These are phyloP conservation scores for Euwallacea similis DNA, from an alignment of 1,140 invertebrate genomes.

Conservation along the genomic window DNA sequence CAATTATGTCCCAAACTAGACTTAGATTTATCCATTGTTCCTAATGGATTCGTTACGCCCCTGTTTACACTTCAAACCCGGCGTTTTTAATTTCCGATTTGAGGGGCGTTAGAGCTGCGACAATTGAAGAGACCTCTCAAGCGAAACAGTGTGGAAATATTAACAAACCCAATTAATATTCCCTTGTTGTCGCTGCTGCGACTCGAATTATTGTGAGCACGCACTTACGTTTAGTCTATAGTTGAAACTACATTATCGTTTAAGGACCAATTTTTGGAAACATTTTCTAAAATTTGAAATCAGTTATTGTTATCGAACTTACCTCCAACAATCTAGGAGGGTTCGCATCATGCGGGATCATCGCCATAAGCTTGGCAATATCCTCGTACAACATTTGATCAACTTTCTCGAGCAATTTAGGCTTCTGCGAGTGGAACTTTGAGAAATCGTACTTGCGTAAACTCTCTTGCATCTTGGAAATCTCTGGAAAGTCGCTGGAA, in stretches of 20 bases:
- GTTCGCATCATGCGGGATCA: slow-evolving; percentile 65
- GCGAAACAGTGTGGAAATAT: slow-evolving; percentile 28
- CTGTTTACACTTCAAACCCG: slow-evolving; percentile 5
- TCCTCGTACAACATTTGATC: slow-evolving; percentile 77
- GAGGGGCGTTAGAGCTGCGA: not conserved
- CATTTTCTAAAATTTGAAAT: not conserved
- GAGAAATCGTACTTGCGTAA: slow-evolving; percentile 77
- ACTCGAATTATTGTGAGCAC: too few relatives aligned
- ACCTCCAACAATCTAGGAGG: slow-evolving; percentile 27
- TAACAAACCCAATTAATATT: slow-evolving; percentile 32
- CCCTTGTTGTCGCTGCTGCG: slow-evolving; percentile 12
- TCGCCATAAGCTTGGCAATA: slow-evolving; percentile 71
- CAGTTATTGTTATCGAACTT: slow-evolving; percentile 46
- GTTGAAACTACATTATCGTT: too few relatives aligned
- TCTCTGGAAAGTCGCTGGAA: slow-evolving; percentile 74
- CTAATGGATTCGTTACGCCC: slow-evolving; percentile 8
- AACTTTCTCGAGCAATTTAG: slow-evolving; percentile 69
- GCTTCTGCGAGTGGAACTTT: slow-evolving; percentile 72
- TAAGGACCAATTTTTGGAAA: too few relatives aligned
- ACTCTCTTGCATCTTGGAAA: slow-evolving; percentile 76
- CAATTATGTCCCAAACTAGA: too few relatives aligned
- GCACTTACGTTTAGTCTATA: too few relatives aligned
- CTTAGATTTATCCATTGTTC: too few relatives aligned
- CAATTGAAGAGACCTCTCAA: slow-evolving; percentile 20
- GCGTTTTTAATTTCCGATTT: slow-evolving; percentile 36